Conservation (phyloP, 2,888 invertebrate genomes). For the Schizaphis graminum region DNA sequence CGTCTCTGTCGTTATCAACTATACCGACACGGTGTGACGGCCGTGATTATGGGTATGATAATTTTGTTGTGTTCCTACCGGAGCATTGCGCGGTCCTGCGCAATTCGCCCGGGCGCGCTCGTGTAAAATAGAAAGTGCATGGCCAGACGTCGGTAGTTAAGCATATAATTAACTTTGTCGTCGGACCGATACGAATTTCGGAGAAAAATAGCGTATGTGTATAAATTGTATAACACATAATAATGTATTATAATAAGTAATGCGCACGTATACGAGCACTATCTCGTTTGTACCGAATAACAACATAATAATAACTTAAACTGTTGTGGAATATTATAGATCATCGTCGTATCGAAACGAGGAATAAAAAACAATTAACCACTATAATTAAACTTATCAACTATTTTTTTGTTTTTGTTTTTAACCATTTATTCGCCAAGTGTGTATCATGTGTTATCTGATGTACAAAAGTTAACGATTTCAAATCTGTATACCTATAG, state of each 20-base stretch:
- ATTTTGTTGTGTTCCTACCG: not conserved
- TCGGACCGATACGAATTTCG: constrained; percentile 12
- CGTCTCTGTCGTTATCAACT: not conserved
- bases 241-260: not conserved
- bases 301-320: not conserved
- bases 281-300: not conserved
- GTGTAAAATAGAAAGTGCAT: constrained; percentile 45
- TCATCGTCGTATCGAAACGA: not conserved
- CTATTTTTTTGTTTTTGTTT: not conserved
- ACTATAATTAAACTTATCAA: not conserved
- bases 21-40: not conserved
- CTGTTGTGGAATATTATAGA: not conserved
- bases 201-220: not conserved
- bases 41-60: not conserved
- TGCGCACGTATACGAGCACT: not conserved
- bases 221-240: not conserved
- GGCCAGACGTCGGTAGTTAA: not conserved
- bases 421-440: not conserved
- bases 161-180: constrained; percentile 49
- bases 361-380: not conserved
- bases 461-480: too few relatives aligned
- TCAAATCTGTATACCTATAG: too few relatives aligned
- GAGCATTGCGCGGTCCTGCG: not conserved
- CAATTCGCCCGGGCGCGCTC: not conserved
- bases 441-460: not conserved